Base-by-base conservation (phyloP, 2,888 invertebrate genomes). In the Drosophila kanekoi region DNA sequence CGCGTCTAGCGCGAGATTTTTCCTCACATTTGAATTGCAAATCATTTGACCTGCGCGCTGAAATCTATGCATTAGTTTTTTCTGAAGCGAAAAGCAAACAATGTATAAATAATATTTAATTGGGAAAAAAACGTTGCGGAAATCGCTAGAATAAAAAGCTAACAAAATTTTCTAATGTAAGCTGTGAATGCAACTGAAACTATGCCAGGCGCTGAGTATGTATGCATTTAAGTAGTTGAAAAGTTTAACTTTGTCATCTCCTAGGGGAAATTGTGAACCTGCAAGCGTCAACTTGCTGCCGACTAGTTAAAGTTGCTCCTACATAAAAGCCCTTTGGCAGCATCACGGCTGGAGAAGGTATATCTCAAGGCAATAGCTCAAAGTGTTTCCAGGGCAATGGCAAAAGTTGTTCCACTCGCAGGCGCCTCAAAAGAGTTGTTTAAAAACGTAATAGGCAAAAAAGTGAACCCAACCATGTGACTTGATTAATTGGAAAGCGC, bases 201-300 rank as follows among this genome's bases (percentile, higher is more conserved):
- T 28, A 8, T n/a, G 18, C 37, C 32, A 8, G n/a, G 9, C 9
- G 28, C 13, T 35, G 14, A n/a, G 23, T 11, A 38, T 40, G 16
- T 28, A 18, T 37, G 14, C 4, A 5, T 10, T 4, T 5, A n/a
- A 38, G 38, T 11, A 2, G 41, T 32, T 51, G 1, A 23, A 28
- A 47, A 60, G 51, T 57, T 60, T 35, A 13, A 23, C 49, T 33
- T 13, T n/a, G 33, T 48, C 59, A 60, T 64, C 52, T 67, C 47
- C 41, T 38, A 35, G 16, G 58, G 85, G 64, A 79, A 84, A 81
- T 77, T 72, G 72, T 77, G 41, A 61, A 28, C 47, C 14, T 37
- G 45, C 47, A 20, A 59, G 56, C 18, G 59, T 41, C 53, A 54
- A 54, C 53, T 40, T 20, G 13, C n/a, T 8, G 35, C 14, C 49